Evolutionary conservation across 1,140 invertebrate genomes (phyloP).

Genomic region (Caenorhabditis remanei): DNA sequence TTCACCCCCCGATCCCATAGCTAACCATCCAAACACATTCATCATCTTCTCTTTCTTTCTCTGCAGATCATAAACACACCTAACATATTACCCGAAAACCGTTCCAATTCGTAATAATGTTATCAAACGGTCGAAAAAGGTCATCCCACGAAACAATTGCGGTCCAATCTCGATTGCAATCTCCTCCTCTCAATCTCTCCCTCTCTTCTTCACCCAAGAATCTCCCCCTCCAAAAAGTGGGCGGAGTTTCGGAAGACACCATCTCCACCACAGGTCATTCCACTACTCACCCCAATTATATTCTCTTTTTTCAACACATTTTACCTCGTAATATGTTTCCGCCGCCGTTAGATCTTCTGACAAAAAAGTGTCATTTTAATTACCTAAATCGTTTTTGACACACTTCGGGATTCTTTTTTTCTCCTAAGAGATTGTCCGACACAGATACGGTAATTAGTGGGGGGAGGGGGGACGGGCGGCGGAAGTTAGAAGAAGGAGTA

Average conservation of each 20-base stretch:
- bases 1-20: no score
- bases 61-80: background rate
- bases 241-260: background rate
- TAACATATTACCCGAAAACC: background rate
- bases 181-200: background rate
- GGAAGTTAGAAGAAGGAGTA: no score
- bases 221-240: background rate
- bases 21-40: no score
- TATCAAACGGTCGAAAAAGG: slow-evolving; percentile 48
- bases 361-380: slow-evolving; percentile 17
- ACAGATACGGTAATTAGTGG: slow-evolving; percentile 10
- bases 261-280: background rate
- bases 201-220: background rate
- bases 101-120: slow-evolving; percentile 46
- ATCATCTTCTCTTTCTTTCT: background rate
- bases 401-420: background rate
- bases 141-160: background rate
- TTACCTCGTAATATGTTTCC: background rate
- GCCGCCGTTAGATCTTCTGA: background rate
- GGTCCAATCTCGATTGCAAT: background rate
- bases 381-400: background rate
- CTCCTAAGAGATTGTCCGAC: background rate
- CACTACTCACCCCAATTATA: background rate
- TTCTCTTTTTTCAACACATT: background rate
- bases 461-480: no score